Conservation (phyloP, 2,797 vertebrate species). For the Peromyscus attwateri region DNA sequence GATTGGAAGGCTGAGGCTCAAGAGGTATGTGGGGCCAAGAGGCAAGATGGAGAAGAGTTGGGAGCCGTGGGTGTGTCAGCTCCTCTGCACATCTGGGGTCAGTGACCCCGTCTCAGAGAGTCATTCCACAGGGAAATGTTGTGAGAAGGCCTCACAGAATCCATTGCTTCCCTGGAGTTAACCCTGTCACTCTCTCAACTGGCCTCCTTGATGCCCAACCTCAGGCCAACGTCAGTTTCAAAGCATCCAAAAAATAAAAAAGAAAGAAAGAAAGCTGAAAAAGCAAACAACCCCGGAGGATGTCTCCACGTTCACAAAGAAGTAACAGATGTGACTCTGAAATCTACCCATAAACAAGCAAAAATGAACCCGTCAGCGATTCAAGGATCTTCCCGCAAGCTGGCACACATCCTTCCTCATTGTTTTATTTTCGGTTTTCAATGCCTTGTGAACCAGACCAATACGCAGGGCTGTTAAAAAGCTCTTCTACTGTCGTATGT, state of each 20-base stretch:
- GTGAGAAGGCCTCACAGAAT: fast-evolving
- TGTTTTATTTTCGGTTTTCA: slow-evolving; percentile 71
- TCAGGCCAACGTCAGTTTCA: slow-evolving; percentile 76
- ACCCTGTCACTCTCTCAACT: slow-evolving; percentile 77
- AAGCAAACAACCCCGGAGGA: slow-evolving; percentile 70
- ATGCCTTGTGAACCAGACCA: slow-evolving; percentile 76
- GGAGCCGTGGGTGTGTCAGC: fast-evolving
- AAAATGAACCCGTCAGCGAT: slow-evolving; percentile 81
- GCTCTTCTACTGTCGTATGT: slow-evolving; percentile 47
- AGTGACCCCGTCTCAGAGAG: fast-evolving
- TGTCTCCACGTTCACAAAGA: slow-evolving; percentile 73
- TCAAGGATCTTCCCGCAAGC: slow-evolving; percentile 64
- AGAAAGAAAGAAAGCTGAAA: slow-evolving; percentile 49
- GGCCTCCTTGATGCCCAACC: slow-evolving; percentile 77
- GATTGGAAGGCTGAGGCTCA: background rate
- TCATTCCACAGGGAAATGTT: background rate
- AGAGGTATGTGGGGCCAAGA: fast-evolving
- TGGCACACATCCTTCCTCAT: slow-evolving; percentile 62
- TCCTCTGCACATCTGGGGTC: background rate
- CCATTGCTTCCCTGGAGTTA: background rate
- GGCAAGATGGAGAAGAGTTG: no score
- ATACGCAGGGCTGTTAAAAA: slow-evolving; percentile 67
- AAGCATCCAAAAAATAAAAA: slow-evolving; percentile 72
- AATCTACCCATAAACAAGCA: slow-evolving; percentile 85
- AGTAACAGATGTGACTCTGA: slow-evolving; percentile 85